Evolutionary conservation across 2,888 invertebrate species (phyloP).

Genomic region (Dendrolimus pini): DNA sequence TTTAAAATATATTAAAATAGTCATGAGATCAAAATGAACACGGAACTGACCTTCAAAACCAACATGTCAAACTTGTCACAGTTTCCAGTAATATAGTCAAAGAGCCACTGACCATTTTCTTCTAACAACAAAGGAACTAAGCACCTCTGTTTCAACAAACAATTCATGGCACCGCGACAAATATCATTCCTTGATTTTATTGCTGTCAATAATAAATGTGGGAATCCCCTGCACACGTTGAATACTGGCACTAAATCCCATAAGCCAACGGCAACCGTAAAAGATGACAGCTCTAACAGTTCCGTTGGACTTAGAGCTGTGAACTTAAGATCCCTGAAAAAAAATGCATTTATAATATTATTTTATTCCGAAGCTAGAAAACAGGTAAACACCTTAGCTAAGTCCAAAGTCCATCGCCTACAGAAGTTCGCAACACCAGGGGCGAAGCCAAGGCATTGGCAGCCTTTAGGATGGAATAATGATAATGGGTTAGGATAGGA

Average conservation of each 20-base stretch:
- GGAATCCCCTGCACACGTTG: constrained; percentile 52
- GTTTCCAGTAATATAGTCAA: constrained; percentile 69
- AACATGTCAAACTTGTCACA: constrained; percentile 68
- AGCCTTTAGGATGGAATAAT: too few species aligned
- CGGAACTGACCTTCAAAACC: constrained; percentile 69
- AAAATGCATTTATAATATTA: background rate
- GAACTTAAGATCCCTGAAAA: constrained; percentile 48
- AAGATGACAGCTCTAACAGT: constrained; percentile 45
- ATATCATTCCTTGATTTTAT: constrained; percentile 38
- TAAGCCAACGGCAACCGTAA: constrained; percentile 59
- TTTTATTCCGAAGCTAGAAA: too few species aligned
- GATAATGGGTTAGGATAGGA: too few species aligned
- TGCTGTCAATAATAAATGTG: constrained; percentile 44
- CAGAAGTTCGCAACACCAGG: too few species aligned
- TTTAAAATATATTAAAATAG: too few species aligned
- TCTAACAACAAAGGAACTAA: constrained; percentile 53
- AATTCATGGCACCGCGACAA: constrained; percentile 53
- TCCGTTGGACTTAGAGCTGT: constrained; percentile 39
- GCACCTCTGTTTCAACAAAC: constrained; percentile 40
- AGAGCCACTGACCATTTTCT: constrained; percentile 64
- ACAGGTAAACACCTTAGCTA: too few species aligned
- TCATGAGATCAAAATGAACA: too few species aligned
- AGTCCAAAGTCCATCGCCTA: too few species aligned
- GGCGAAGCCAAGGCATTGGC: too few species aligned
- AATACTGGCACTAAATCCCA: constrained; percentile 63